Conservation (phyloP, 2,888 invertebrate genomes). For the Eupeodes luniger region DNA sequence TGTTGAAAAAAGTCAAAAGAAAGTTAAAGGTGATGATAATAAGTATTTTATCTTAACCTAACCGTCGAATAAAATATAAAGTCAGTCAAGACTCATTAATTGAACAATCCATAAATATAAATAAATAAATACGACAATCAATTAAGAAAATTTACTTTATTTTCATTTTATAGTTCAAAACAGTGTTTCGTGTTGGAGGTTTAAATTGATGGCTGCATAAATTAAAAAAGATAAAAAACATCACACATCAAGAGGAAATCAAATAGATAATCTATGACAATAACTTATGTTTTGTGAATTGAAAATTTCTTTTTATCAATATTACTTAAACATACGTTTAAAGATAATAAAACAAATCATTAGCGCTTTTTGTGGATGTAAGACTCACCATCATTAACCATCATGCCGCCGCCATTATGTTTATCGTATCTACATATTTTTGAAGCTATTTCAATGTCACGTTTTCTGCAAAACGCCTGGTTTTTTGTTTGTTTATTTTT, state of each 20-base stretch:
- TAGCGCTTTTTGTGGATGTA: constrained; percentile 3
- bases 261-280: neutral
- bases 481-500: neutral
- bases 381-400: constrained; percentile 29
- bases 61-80: neutral
- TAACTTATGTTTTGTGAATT: constrained; percentile 19
- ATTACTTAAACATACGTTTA: constrained; percentile 16
- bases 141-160: neutral
- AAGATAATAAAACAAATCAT: constrained; percentile 41
- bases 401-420: constrained; percentile 21
- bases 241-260: neutral
- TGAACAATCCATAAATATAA: neutral
- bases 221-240: neutral
- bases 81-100: neutral
- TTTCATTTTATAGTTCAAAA: neutral
- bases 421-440: constrained; percentile 9
- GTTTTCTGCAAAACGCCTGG: constrained; percentile 1
- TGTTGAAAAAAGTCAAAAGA: neutral
- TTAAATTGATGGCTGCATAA: neutral
- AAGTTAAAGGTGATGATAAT: neutral
- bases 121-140: neutral
- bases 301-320: constrained; percentile 13
- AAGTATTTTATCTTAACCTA: neutral
- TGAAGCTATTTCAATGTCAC: constrained; percentile 37
- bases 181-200: neutral